A percentile compares a stretch with the other conserved stretches of the same genome.
Conservation (phyloP, 2,113 vertebrate species). For the Rhinopomastus cyanomelas region DNA sequence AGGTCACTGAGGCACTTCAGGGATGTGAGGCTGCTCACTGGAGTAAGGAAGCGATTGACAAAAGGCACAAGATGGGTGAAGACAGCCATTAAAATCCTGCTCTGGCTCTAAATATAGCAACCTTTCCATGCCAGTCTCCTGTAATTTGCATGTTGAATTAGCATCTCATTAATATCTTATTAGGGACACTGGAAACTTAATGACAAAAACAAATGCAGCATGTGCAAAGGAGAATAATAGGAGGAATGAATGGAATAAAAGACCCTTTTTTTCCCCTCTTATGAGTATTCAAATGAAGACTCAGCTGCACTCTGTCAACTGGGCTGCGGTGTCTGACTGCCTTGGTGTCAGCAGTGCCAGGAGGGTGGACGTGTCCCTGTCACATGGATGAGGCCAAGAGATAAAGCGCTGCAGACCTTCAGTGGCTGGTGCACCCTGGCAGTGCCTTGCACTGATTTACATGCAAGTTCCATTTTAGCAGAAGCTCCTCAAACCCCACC, state of each 20-base stretch:
- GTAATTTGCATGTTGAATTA: constrained; percentile 69
- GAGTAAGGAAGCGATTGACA: constrained; percentile 37
- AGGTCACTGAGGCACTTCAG: constrained; percentile 33
- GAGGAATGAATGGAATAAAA: constrained; percentile 28
- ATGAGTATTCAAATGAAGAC: constrained; percentile 28
- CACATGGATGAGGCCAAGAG: neutral
- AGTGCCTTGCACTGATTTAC: neutral
- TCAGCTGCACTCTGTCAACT: constrained; percentile 2
- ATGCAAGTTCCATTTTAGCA: neutral
- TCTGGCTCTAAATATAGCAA: constrained; percentile 64
- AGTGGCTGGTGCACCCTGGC: neutral
- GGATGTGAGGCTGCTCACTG: neutral
- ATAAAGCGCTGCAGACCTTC: neutral
- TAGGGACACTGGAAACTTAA: constrained; percentile 58
- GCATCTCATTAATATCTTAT: constrained; percentile 72
- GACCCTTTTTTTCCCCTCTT: neutral
- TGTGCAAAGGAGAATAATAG: constrained; percentile 40
- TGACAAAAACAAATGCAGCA: constrained; percentile 65
- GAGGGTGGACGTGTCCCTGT: neutral
- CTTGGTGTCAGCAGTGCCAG: neutral
- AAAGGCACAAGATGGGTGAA: constrained; percentile 52
- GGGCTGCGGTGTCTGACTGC: neutral
- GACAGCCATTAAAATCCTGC: constrained; percentile 57
- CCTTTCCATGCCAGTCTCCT: constrained; percentile 58
- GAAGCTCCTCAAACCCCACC: neutral